Conservation (phyloP, 2,888 invertebrate species). For the Drosophila seclusa region DNA sequence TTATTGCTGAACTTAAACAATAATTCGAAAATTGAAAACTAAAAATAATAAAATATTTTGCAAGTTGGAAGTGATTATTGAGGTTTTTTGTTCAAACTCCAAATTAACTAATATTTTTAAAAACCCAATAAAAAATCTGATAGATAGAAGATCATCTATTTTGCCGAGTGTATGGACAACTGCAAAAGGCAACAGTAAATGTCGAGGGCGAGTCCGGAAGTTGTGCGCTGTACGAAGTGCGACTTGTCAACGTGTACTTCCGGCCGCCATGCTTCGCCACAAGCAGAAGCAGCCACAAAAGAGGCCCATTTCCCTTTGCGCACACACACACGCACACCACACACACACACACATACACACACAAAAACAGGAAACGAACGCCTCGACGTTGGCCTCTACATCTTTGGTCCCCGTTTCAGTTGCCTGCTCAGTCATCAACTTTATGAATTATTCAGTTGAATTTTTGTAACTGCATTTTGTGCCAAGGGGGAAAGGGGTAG, state of each 20-base stretch:
- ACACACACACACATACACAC: slow-evolving; percentile 39
- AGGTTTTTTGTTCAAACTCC: background rate
- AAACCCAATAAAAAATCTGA: background rate
- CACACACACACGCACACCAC: slow-evolving; percentile 36
- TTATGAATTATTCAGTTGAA: slow-evolving; percentile 77
- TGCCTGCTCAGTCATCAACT: slow-evolving; percentile 40
- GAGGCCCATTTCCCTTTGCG: background rate
- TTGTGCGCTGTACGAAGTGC: slow-evolving; percentile 79
- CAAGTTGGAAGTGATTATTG: rapidly evolving
- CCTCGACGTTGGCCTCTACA: slow-evolving; percentile 27
- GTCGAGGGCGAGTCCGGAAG: slow-evolving; percentile 58
- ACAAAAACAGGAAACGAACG: slow-evolving; percentile 58
- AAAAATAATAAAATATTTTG: background rate
- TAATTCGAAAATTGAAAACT: background rate
- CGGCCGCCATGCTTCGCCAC: slow-evolving; percentile 72
- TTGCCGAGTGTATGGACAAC: slow-evolving; percentile 28
- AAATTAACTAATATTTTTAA: background rate
- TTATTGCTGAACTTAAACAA: background rate
- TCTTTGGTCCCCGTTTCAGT: slow-evolving; percentile 1
- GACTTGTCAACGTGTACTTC: slow-evolving; percentile 81
- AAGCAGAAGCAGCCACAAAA: slow-evolving; percentile 49
- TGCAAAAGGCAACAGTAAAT: slow-evolving; percentile 36
- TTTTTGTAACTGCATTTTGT: slow-evolving; percentile 36
- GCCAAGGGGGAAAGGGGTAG: background rate
- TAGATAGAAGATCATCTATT: rapidly evolving